phyloP scores from a whole-genome alignment of 2,797 vertebrate species.

The Chlorospingus semifuscus region DNA sequence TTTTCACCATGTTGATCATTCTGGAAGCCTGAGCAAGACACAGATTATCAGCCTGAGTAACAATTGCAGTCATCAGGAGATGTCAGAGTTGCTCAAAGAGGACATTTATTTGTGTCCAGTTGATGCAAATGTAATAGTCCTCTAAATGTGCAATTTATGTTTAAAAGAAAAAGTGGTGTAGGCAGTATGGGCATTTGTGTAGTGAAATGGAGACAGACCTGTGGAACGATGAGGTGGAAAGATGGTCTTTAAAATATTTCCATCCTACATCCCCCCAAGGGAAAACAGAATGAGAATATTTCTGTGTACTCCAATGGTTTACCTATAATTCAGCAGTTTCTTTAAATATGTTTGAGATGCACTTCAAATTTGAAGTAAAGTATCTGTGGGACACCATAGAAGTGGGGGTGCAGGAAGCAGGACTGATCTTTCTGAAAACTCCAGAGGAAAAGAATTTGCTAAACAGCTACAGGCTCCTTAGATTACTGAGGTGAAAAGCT shows the following conservation, averaged over 20 bases:
- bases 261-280: fast-evolving
- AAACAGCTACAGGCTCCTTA: neutral
- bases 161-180: neutral
- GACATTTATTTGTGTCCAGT: neutral
- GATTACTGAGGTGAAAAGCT: neutral
- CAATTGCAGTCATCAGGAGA: neutral
- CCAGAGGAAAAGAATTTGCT: neutral
- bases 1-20: neutral
- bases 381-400: neutral
- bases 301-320: neutral
- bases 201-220: neutral
- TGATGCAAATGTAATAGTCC: neutral
- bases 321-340: neutral
- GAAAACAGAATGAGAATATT: neutral
- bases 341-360: neutral
- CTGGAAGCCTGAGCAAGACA: neutral
- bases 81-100: neutral
- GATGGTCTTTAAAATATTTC: neutral
- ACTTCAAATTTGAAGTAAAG: neutral
- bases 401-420: neutral
- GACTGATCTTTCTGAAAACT: neutral
- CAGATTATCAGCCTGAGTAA: neutral
- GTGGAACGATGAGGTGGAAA: neutral
- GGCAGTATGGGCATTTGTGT: neutral
- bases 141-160: neutral